phyloP scores from a whole-genome alignment of 2,113 vertebrate genomes.

The Scatophagus argus region DNA sequence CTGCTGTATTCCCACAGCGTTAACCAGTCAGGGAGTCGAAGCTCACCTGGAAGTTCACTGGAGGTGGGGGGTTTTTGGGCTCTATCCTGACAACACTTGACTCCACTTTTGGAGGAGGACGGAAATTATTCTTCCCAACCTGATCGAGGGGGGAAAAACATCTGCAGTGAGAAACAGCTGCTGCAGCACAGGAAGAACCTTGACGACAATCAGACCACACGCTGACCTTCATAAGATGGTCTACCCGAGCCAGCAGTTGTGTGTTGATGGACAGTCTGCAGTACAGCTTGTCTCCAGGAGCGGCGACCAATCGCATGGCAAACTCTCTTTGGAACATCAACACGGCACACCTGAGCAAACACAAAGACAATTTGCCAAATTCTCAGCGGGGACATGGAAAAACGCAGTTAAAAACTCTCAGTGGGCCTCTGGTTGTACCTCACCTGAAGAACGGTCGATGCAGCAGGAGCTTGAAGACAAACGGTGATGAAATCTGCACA shows the following conservation, averaged over 20 bases:
- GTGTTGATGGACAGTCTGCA: conserved; percentile 98
- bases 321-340: conserved; percentile 99
- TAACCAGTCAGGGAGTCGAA: background rate
- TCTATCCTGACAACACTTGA: conserved; percentile 98
- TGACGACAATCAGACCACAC: background rate
- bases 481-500: conserved; percentile 96
- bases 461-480: conserved; percentile 96
- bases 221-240: conserved; percentile 97
- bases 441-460: conserved; percentile 99
- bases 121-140: conserved; percentile 99
- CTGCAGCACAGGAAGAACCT: background rate
- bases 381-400: background rate
- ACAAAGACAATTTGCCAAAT: background rate
- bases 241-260: conserved; percentile 94
- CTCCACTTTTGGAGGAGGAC: conserved; percentile 98
- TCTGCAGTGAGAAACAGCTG: background rate
- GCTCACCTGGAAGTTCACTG: conserved; percentile 96
- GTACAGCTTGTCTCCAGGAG: conserved; percentile 94
- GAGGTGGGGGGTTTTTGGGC: conserved; percentile 96
- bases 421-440: conserved; percentile 4
- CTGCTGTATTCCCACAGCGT: background rate
- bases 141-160: conserved; percentile 57
- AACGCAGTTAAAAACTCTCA: background rate
- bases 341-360: conserved; percentile 90
- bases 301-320: conserved; percentile 95